Evolutionary conservation across 37 sponge, comb jelly and placozoan species (phyloP).

Genomic region (Haliclona indistincta): DNA sequence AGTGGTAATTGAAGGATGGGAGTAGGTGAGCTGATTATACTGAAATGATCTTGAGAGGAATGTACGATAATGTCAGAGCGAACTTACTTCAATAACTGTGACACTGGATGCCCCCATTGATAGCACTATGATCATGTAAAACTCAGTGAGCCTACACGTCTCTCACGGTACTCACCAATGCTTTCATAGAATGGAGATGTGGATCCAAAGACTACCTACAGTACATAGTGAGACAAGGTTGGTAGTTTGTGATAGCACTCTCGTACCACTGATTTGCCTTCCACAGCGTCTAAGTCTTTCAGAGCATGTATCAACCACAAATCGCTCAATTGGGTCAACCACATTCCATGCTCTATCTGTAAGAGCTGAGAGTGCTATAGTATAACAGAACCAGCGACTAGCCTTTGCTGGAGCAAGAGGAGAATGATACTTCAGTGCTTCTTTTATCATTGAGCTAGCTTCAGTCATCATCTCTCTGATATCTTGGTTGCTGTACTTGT

Average conservation of each 20-base stretch:
- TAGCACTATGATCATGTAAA: constrained; percentile 2
- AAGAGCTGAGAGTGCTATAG: not conserved
- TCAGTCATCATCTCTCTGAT: constrained; percentile 32
- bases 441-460: constrained; percentile 13
- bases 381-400: too few relatives aligned
- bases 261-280: constrained; percentile 48
- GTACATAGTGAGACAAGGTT: not conserved
- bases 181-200: constrained; percentile 64
- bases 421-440: not conserved
- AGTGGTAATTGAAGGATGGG: constrained; percentile 58
- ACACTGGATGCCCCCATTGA: constrained; percentile 54
- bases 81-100: constrained; percentile 59
- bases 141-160: too few relatives aligned
- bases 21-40: constrained; percentile 65
- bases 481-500: constrained; percentile 54
- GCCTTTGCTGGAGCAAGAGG: constrained; percentile 41
- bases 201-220: constrained; percentile 69
- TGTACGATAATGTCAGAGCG: not conserved
- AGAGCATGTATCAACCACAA: constrained; percentile 74
- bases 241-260: not conserved
- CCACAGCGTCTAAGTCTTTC: constrained; percentile 17
- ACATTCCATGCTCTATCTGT: constrained; percentile 29
- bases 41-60: constrained; percentile 6
- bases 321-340: constrained; percentile 48
- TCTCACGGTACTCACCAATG: constrained; percentile 21